A percentile compares a stretch with the other conserved stretches of the same genome.
Conservation (phyloP, 2,888 invertebrate genomes). For the Tubulanus polymorphus region DNA sequence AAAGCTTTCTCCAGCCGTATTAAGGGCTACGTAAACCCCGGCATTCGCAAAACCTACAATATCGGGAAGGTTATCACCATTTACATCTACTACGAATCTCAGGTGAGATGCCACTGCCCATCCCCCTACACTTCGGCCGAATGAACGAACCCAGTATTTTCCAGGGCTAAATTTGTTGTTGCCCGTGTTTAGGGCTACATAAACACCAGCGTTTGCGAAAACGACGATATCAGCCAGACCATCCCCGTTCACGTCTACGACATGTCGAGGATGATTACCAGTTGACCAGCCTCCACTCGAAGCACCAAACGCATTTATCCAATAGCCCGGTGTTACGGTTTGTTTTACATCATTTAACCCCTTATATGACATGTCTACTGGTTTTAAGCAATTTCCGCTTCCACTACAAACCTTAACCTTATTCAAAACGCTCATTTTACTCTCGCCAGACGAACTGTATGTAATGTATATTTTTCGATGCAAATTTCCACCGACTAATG, state of each 20-base stretch:
- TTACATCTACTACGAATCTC: neutral
- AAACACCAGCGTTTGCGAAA: neutral
- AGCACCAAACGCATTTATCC: neutral
- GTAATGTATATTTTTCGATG: neutral
- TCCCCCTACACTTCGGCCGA: neutral
- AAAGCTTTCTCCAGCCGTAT: neutral
- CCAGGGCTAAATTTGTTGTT: neutral
- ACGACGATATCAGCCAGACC: constrained; percentile 9
- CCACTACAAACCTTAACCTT: neutral
- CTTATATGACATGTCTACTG: neutral
- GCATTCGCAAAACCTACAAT: neutral
- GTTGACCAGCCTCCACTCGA: neutral
- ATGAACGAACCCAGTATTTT: neutral
- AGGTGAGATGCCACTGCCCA: constrained; percentile 2
- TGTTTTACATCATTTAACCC: neutral
- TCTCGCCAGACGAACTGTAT: neutral
- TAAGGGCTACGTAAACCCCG: neutral
- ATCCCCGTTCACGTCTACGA: constrained; percentile 10
- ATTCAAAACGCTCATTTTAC: neutral
- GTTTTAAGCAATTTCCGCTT: neutral
- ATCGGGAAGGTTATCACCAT: neutral
- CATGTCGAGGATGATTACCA: constrained; percentile 2
- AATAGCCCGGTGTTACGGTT: neutral
- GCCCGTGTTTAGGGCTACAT: neutral
- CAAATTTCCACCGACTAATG: neutral